A percentile compares a stretch with the other conserved stretches of the same genome.
phyloP scores from a whole-genome alignment of 2,113 vertebrate species.

The Python bivittatus region DNA sequence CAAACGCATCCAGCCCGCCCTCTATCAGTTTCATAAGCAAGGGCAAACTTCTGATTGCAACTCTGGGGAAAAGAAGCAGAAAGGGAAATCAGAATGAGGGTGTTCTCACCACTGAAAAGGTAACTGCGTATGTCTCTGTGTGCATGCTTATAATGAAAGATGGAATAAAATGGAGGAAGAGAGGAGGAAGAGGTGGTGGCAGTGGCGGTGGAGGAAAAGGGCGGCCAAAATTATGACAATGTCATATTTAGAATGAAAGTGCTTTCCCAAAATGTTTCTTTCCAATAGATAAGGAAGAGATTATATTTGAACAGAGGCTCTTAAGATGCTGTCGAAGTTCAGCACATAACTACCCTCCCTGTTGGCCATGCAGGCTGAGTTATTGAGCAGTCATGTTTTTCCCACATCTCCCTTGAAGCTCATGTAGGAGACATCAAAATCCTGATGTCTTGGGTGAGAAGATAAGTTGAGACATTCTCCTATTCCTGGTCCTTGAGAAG shows the following conservation, averaged over 20 bases:
- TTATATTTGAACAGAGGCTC: neutral
- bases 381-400: neutral
- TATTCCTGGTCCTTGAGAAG: neutral
- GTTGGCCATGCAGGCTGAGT: neutral
- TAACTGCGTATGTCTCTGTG: neutral
- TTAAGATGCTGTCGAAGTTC: neutral
- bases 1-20: neutral
- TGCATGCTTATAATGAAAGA: neutral
- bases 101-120: neutral
- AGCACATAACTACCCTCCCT: neutral
- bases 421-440: neutral
- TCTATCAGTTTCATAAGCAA: neutral
- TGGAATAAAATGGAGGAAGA: neutral
- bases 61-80: rapidly evolving
- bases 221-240: neutral
- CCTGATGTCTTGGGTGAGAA: neutral
- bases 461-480: neutral
- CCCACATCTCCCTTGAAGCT: neutral
- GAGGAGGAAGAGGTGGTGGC: neutral
- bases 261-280: neutral
- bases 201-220: neutral
- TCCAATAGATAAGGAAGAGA: neutral
- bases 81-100: neutral
- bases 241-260: neutral
- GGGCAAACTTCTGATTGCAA: neutral